A percentile compares a stretch with the other conserved stretches of the same genome.
Evolutionary conservation across 1,140 invertebrate genomes (phyloP).

Genomic region (Lineus longissimus): DNA sequence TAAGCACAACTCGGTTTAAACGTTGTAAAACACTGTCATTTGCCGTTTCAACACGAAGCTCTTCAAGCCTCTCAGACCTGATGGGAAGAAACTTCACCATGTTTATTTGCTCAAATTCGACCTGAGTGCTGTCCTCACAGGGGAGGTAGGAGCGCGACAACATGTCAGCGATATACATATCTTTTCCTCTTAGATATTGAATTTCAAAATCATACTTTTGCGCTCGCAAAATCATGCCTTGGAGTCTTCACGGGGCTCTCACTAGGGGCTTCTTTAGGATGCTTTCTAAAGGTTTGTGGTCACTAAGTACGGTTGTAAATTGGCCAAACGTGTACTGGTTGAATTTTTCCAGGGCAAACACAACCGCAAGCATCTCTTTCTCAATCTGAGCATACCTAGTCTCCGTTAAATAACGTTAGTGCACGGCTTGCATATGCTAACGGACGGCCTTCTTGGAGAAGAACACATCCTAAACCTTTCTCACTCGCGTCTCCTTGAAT

Average conservation of each 20-base stretch:
- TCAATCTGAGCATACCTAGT: conserved; percentile 20
- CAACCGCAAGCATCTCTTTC: conserved; percentile 13
- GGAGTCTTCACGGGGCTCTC: conserved; percentile 1
- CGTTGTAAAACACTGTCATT: not conserved
- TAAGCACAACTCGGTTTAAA: not conserved
- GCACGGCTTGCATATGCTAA: conserved; percentile 17
- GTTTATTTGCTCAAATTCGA: not conserved
- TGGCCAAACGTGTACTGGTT: not conserved
- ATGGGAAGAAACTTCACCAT: not conserved
- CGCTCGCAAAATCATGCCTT: conserved; percentile 32
- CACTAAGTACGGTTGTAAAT: not conserved
- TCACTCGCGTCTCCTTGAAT: conserved; percentile 37
- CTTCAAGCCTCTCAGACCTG: not conserved
- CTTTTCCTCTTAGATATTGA: conserved; percentile 40
- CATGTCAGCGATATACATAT: conserved; percentile 47
- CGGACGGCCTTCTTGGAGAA: conserved; percentile 29
- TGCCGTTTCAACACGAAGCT: not conserved
- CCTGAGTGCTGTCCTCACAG: too few relatives aligned
- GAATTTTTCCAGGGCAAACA: conserved; percentile 10
- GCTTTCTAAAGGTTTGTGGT: conserved; percentile 9
- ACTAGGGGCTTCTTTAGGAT: conserved; percentile 11
- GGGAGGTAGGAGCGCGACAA: too few relatives aligned
- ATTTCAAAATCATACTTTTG: conserved; percentile 41
- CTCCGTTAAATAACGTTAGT: conserved; percentile 15
- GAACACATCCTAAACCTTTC: conserved; percentile 36